Conservation (phyloP, 2,797 vertebrate genomes). For the Pogoniulus pusillus region DNA sequence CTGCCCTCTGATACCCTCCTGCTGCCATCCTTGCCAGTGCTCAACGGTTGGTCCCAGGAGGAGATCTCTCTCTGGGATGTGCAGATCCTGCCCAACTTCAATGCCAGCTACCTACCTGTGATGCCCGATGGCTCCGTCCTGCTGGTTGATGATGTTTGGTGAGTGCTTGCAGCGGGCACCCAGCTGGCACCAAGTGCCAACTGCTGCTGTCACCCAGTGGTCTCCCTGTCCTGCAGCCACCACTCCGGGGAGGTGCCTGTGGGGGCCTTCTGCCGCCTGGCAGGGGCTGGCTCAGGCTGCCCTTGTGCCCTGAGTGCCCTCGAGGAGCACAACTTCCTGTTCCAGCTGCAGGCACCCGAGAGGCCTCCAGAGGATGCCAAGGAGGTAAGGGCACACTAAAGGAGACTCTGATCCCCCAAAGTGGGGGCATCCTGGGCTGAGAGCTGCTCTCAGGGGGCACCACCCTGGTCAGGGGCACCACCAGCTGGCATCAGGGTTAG, state of each 20-base stretch:
- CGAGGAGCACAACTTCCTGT: slow-evolving; percentile 94
- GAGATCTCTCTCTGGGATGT: slow-evolving; percentile 87
- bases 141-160: slow-evolving; percentile 94
- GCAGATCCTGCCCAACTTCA: slow-evolving; percentile 90
- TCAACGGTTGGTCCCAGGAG: slow-evolving; percentile 91
- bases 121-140: slow-evolving; percentile 95
- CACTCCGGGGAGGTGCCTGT: slow-evolving; percentile 91
- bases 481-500: too few relatives aligned
- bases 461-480: too few relatives aligned
- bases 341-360: slow-evolving; percentile 88
- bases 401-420: too few relatives aligned
- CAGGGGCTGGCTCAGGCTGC: slow-evolving; percentile 80
- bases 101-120: slow-evolving; percentile 92
- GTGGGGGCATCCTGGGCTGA: not conserved
- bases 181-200: too few relatives aligned
- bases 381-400: slow-evolving; percentile 73
- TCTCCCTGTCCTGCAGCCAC: slow-evolving; percentile 77
- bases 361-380: slow-evolving; percentile 82
- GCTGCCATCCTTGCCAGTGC: slow-evolving; percentile 71
- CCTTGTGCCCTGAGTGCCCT: slow-evolving; percentile 89
- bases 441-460: not conserved
- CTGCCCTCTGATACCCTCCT: too few relatives aligned
- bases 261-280: slow-evolving; percentile 89
- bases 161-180: slow-evolving; percentile 5
- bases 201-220: too few relatives aligned